phyloP scores from a whole-genome alignment of 1,140 invertebrate genomes.

The Ganaspis sp. region DNA sequence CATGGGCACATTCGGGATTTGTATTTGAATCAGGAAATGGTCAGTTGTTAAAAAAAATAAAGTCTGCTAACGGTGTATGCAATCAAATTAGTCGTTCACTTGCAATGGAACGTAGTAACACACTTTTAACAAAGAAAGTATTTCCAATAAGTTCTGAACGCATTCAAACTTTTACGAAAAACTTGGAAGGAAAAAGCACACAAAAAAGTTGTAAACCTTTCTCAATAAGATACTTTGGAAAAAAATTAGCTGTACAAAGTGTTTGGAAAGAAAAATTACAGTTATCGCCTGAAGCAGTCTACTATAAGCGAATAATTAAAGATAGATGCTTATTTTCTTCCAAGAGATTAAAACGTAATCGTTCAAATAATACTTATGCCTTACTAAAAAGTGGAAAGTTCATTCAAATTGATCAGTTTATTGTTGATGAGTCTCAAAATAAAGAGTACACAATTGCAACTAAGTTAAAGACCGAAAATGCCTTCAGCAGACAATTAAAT shows the following conservation, averaged over 20 bases:
- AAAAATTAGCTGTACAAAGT: not conserved
- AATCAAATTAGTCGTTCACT: not conserved
- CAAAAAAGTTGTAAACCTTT: conserved; percentile 1
- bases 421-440: not conserved
- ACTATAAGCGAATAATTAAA: not conserved
- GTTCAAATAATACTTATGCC: conserved; percentile 11
- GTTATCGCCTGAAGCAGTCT: not conserved
- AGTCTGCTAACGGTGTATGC: conserved; percentile 22
- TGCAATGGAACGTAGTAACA: not conserved
- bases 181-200: not conserved
- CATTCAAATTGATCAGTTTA: not conserved
- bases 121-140: not conserved
- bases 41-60: conserved; percentile 13
- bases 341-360: not conserved
- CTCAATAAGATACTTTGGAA: not conserved
- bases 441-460: not conserved
- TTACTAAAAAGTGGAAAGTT: not conserved
- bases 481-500: not conserved
- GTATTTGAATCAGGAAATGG: conserved; percentile 30
- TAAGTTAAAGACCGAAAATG: not conserved
- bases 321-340: conserved; percentile 15
- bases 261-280: not conserved
- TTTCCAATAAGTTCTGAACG: not conserved
- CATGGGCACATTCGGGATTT: conserved; percentile 26
- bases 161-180: not conserved